phyloP scores from a whole-genome alignment of 64 coral and sea anemone species.

The Catalaphyllia jardinei region DNA sequence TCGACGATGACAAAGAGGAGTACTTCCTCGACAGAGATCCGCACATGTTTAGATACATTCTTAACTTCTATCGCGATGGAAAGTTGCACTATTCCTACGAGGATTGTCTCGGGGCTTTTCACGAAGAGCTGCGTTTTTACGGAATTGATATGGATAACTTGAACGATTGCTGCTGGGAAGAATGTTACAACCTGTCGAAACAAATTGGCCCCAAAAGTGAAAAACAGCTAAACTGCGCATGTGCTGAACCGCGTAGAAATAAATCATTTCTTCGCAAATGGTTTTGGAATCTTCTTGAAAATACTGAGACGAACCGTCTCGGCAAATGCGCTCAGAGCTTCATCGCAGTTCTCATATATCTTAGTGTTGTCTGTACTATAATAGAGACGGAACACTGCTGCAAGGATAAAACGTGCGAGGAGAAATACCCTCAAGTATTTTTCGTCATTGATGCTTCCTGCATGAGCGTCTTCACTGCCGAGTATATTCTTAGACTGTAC shows the following conservation, averaged over 20 bases:
- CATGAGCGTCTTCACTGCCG: slow-evolving; percentile 58
- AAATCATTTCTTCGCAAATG: slow-evolving; percentile 37
- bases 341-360: slow-evolving; percentile 62
- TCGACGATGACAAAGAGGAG: slow-evolving; percentile 63
- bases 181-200: slow-evolving; percentile 22
- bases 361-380: slow-evolving; percentile 63
- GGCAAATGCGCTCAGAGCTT: slow-evolving; percentile 49
- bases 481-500: slow-evolving; percentile 61
- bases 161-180: slow-evolving; percentile 69
- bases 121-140: slow-evolving; percentile 65
- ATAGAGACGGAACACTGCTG: slow-evolving; percentile 65
- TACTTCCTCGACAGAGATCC: slow-evolving; percentile 79
- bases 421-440: slow-evolving; percentile 39
- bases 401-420: slow-evolving; percentile 28
- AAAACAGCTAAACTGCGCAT: neutral
- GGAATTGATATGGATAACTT: slow-evolving; percentile 61
- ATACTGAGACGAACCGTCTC: slow-evolving; percentile 35
- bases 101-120: slow-evolving; percentile 59
- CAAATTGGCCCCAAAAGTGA: neutral
- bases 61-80: slow-evolving; percentile 69
- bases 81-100: slow-evolving; percentile 67
- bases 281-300: slow-evolving; percentile 65
- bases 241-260: too few relatives aligned
- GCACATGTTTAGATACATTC: slow-evolving; percentile 76
- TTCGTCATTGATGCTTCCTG: slow-evolving; percentile 61